These are phyloP conservation scores for Thymelicus sylvestris DNA, from an alignment of 2,888 invertebrate genomes.

Conservation along the genomic window DNA sequence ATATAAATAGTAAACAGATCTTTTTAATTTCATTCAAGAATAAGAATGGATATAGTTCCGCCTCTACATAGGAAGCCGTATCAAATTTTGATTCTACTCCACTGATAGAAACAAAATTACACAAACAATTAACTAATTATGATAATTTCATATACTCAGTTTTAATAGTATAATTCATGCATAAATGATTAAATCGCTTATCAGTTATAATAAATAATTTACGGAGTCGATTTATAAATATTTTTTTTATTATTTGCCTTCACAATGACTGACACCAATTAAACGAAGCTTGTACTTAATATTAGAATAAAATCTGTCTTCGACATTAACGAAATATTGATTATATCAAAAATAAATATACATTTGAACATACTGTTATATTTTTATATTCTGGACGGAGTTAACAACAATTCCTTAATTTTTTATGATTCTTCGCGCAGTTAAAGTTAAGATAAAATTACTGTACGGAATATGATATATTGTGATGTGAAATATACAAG, in stretches of 20 bases:
- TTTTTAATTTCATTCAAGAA: slow-evolving; percentile 22
- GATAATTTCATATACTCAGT: slow-evolving; percentile 21
- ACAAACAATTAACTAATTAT: slow-evolving; percentile 10
- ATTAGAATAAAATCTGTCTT: slow-evolving; percentile 14
- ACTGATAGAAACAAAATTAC: slow-evolving; percentile 25
- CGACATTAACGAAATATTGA: slow-evolving; percentile 12
- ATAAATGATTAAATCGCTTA: slow-evolving; percentile 12
- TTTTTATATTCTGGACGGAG: slow-evolving; percentile 23
- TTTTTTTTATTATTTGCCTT: slow-evolving; percentile 10
- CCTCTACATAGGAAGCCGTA: slow-evolving; percentile 14
- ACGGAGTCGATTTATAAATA: neutral
- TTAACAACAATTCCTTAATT: neutral
- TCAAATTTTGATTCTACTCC: slow-evolving; percentile 19
- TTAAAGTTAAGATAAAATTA: too few species aligned
- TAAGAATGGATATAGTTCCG: slow-evolving; percentile 9
- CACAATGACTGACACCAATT: slow-evolving; percentile 14
- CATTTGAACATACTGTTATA: slow-evolving; percentile 8
- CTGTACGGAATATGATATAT: neutral
- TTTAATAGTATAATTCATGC: slow-evolving; percentile 25
- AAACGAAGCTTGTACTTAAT: slow-evolving; percentile 27
- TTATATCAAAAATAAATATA: slow-evolving; percentile 19
- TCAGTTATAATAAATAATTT: neutral
- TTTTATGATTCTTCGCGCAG: too few species aligned
- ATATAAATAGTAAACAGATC: slow-evolving; percentile 37
- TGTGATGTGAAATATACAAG: slow-evolving; percentile 19